Evolutionary conservation across 2,797 vertebrate species (phyloP).

Genomic region (Hyperoplus lanceolatus): DNA sequence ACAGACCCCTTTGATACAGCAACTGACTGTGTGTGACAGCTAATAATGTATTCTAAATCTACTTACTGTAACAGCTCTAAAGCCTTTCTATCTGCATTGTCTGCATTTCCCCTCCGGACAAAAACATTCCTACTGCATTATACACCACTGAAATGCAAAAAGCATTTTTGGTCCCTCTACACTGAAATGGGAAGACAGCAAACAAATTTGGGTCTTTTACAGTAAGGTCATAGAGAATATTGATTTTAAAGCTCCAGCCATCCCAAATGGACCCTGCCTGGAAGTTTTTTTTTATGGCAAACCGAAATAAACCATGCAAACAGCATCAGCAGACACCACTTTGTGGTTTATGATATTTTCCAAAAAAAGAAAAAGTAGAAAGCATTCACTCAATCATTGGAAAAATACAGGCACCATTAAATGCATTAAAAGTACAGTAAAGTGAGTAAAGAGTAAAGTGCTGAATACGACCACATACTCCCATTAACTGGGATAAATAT

Average conservation of each 20-base stretch:
- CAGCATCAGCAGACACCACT: slow-evolving; percentile 30
- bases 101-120: slow-evolving; percentile 44
- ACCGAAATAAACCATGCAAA: slow-evolving; percentile 58
- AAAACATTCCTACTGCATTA: slow-evolving; percentile 46
- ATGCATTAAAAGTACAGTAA: slow-evolving; percentile 28
- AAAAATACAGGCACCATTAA: slow-evolving; percentile 28
- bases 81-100: slow-evolving; percentile 41
- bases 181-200: slow-evolving; percentile 34
- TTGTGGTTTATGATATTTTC: slow-evolving; percentile 45
- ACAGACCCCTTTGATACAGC: slow-evolving; percentile 46
- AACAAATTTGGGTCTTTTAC: slow-evolving; percentile 50
- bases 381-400: neutral
- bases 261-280: slow-evolving; percentile 52
- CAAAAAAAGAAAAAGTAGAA: neutral
- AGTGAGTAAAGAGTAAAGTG: slow-evolving; percentile 31
- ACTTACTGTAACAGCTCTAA: slow-evolving; percentile 35
- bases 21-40: slow-evolving; percentile 49
- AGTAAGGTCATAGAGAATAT: slow-evolving; percentile 53
- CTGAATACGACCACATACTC: slow-evolving; percentile 6
- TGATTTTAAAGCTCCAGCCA: slow-evolving; percentile 54
- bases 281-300: slow-evolving; percentile 49
- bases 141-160: slow-evolving; percentile 49
- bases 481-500: slow-evolving; percentile 31
- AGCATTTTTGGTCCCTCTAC: slow-evolving; percentile 26
- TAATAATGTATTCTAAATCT: slow-evolving; percentile 61